These are phyloP conservation scores for Cataglyphis cursor DNA, from an alignment of 2,888 invertebrate genomes.

Conservation along the genomic window DNA sequence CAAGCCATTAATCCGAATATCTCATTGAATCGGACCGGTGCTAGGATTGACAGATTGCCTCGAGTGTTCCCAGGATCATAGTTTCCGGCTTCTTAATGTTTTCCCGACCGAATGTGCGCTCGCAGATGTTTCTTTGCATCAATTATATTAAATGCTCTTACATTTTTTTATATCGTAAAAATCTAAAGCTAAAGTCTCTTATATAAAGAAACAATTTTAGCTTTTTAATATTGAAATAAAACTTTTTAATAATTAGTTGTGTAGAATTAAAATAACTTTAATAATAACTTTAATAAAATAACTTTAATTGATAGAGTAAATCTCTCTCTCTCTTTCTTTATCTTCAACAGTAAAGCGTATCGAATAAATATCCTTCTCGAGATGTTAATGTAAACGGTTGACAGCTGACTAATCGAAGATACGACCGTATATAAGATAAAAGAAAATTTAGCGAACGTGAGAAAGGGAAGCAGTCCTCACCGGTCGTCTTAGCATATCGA, in stretches of 20 bases:
- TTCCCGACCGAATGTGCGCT: slow-evolving; percentile 33
- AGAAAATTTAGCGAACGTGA: slow-evolving; percentile 80
- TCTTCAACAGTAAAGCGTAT: background rate
- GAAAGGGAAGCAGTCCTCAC: slow-evolving; percentile 73
- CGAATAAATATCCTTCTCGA: background rate
- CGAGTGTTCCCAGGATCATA: slow-evolving; percentile 84
- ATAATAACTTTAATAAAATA: background rate
- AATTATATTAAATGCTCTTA: slow-evolving; percentile 9
- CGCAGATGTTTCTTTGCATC: slow-evolving; percentile 43
- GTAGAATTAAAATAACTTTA: background rate
- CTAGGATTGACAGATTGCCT: slow-evolving; percentile 86
- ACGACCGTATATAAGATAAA: slow-evolving; percentile 60
- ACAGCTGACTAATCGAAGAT: slow-evolving; percentile 40
- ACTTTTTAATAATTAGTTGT: background rate
- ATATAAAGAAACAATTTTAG: background rate
- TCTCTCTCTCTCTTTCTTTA: no score
- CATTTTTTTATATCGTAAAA: background rate
- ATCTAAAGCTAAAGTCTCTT: background rate
- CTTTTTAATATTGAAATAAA: background rate
- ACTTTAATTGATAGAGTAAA: background rate
- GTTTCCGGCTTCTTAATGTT: slow-evolving; percentile 47
- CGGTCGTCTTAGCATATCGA: slow-evolving; percentile 83
- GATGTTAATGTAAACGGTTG: background rate
- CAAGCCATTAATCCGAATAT: slow-evolving; percentile 86
- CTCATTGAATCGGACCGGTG: slow-evolving; percentile 83